Conservation (phyloP, 1,140 invertebrate species). For the Drosophila sp. region DNA sequence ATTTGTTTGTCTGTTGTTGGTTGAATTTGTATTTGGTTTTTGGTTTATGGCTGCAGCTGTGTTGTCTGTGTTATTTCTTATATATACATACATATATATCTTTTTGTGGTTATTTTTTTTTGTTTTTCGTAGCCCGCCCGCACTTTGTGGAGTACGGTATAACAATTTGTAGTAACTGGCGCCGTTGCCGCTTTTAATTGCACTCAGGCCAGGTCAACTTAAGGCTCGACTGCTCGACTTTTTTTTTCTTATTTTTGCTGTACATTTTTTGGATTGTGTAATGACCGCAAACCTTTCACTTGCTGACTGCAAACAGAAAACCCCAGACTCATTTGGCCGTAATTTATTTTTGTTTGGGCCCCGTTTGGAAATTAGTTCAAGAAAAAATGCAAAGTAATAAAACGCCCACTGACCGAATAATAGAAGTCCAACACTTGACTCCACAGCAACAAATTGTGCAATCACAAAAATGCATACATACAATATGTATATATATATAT, state of each 20-base stretch:
- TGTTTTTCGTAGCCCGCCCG: conserved; percentile 30
- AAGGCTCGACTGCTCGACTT: conserved; percentile 35
- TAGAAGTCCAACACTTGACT: conserved; percentile 69
- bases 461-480: conserved; percentile 61
- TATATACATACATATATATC: conserved; percentile 13
- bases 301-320: conserved; percentile 55
- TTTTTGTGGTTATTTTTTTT: conserved; percentile 4
- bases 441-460: conserved; percentile 57
- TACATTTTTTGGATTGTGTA: conserved; percentile 63
- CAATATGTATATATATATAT: background rate
- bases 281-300: conserved; percentile 71
- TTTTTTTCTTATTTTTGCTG: conserved; percentile 25
- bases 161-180: conserved; percentile 71
- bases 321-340: conserved; percentile 63
- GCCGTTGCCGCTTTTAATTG: conserved; percentile 54
- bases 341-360: conserved; percentile 70
- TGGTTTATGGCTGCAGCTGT: conserved; percentile 20
- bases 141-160: conserved; percentile 33
- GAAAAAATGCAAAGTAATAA: conserved; percentile 54
- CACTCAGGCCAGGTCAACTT: conserved; percentile 46
- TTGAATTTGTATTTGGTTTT: conserved; percentile 7
- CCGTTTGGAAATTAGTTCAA: conserved; percentile 70
- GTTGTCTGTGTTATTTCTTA: conserved; percentile 16
- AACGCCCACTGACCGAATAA: conserved; percentile 68
- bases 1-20: conserved; percentile 13